These are phyloP conservation scores for Caloenas nicobarica DNA, from an alignment of 2,113 vertebrate species.

Conservation along the genomic window DNA sequence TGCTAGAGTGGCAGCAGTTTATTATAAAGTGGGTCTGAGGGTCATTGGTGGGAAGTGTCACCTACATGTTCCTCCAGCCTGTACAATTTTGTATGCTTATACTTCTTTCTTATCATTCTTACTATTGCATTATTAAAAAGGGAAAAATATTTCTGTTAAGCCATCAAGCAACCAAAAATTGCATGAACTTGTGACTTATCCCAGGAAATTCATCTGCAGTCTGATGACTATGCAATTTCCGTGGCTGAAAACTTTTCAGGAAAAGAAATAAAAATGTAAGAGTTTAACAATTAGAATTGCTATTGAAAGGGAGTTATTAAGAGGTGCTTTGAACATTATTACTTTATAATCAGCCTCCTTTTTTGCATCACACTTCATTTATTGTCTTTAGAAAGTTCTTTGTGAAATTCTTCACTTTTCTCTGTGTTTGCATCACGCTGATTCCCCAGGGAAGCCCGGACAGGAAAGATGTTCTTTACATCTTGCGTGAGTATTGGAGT, in stretches of 20 bases:
- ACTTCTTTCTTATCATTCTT: not conserved
- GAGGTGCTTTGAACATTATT: slow-evolving; percentile 66
- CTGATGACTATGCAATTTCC: slow-evolving; percentile 81
- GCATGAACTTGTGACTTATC: slow-evolving; percentile 33
- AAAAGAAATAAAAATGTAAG: slow-evolving; percentile 1
- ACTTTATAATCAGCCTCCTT: not conserved
- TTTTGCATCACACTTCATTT: not conserved
- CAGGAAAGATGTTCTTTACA: not conserved
- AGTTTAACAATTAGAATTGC: slow-evolving; percentile 9
- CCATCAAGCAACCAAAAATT: slow-evolving; percentile 32
- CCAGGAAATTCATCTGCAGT: slow-evolving; percentile 44
- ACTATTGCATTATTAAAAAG: slow-evolving; percentile 22
- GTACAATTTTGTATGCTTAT: not conserved
- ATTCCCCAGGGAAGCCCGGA: not conserved
- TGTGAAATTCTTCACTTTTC: not conserved
- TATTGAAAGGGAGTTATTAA: slow-evolving; percentile 32
- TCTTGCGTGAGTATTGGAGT: not conserved
- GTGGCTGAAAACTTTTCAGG: slow-evolving; percentile 54
- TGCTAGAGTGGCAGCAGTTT: not conserved
- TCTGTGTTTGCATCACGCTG: not conserved
- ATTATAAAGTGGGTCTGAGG: not conserved
- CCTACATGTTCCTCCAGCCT: not conserved
- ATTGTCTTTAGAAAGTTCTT: not conserved
- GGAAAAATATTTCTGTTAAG: slow-evolving; percentile 20
- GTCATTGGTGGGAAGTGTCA: not conserved